phyloP scores from a whole-genome alignment of 1,140 invertebrate genomes.

The Anagrus nilaparvatae region DNA sequence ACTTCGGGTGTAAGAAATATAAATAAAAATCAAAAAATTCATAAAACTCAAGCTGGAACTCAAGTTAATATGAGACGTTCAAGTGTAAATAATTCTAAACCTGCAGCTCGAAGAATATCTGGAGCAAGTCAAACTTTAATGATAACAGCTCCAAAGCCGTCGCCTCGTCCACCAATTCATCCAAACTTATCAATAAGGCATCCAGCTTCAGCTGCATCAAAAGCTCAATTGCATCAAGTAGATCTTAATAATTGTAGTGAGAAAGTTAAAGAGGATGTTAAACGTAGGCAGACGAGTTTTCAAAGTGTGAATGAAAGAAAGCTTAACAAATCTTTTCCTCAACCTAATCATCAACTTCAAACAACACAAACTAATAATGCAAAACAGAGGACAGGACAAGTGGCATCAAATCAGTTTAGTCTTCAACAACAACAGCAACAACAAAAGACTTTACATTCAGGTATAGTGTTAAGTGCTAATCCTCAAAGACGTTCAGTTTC shows the following conservation, averaged over 20 bases:
- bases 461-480: not conserved
- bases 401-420: not conserved
- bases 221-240: not conserved
- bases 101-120: not conserved
- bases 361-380: conserved; percentile 3
- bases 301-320: conserved; percentile 13
- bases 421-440: not conserved
- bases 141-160: conserved; percentile 7
- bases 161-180: conserved; percentile 15
- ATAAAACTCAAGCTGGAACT: conserved; percentile 2
- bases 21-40: not conserved
- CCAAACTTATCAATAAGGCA: not conserved
- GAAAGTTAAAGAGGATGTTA: too few relatives aligned
- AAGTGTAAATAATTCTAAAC: conserved; percentile 6
- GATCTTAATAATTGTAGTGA: not conserved
- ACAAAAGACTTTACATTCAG: not conserved
- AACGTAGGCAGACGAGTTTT: not conserved
- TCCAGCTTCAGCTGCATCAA: not conserved
- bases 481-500: not conserved
- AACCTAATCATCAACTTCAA: not conserved
- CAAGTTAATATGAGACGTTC: conserved; percentile 11
- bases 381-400: conserved; percentile 4
- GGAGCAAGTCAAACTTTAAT: not conserved
- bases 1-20: conserved; percentile 10
- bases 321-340: conserved; percentile 2